Evolutionary conservation across 2,888 invertebrate species (phyloP), one percentile per base, ranked within the genome.

Genomic region (Cerastis rubricosa): DNA sequence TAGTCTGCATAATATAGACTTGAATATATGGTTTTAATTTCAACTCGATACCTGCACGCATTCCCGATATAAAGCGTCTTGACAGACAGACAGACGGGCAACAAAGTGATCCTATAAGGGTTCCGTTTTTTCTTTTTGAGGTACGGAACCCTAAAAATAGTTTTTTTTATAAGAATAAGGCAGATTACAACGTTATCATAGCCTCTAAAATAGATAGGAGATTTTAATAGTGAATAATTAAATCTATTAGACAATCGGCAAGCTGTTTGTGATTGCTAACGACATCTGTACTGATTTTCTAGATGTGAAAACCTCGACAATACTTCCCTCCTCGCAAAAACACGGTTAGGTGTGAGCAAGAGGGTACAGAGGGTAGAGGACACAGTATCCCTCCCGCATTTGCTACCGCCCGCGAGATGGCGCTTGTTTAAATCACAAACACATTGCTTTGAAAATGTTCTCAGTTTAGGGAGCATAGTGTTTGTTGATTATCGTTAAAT

Each of bases 361-460:
- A 81, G 76, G 75, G 51, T 22, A 14, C n/a, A n/a, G n/a, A n/a
- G n/a, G n/a, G n/a, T n/a, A 47, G 83, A 87, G 86, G 86, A 80
- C 65, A 80, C 86, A 85, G 81, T 76, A 78, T 71, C 59, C 66
- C 68, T 81, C 51, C 35, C 25, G n/a, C 74, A 89, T 89, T 79
- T 12, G 80, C 91, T 89, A 91, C 94, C 94, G 86, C 87, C 84
- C 92, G 80, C 71, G 19, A 95, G 95, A 93, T 94, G 94, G 92
- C 92, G 88, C 89, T 45, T 35, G 9, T 29, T 14, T 19, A 54
- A 51, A 45, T 11, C 22, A 11, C 49, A 40, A 40, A 69, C 17
- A 9, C 17, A 22, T 11, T 14, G 11, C 35, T 22, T 19, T 2
- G 19, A 68, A 69, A 51, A 51, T 4, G 11, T n/a, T 49, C 11